Evolutionary conservation across 2,113 vertebrate species (phyloP), one percentile per base, ranked within the genome.

Genomic region (Brachypodius melanocephalos): DNA sequence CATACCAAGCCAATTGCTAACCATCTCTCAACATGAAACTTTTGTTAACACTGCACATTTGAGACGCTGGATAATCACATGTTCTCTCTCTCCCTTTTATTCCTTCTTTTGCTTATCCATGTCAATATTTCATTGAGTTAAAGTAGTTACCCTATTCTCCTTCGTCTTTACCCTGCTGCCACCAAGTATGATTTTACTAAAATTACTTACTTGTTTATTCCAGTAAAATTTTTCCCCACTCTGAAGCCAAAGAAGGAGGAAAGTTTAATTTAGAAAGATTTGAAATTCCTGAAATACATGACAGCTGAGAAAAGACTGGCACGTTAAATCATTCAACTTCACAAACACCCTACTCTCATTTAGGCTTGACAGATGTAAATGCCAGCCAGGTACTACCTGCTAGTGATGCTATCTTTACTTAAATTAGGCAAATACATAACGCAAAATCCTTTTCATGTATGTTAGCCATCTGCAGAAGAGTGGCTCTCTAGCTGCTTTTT

Each of bases 341-440:
- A 88, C 89, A 96, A 95, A 95, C 57, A 91, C 80, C 45, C 62
- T 52, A 25, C 65, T 89, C 90, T 95, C 88, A 91, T 95, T 92
- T 93, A 91, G 57, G 46, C 43, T 95, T 96, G 96, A 96, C 92
- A 96, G 95, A 95, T 96, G 93, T 74, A 96, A 95, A 93, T 94
- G 82, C 85, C 91, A 96, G 93, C 82, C 89, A 93, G 95, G 92
- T 96, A 95, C 71, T 92, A 91, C 73, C 74, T 91, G 71, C 34
- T 62, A 90, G 73, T 65, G 62, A 65, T 59, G 62, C 81, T 90
- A 49, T 52, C 89, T 93, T 79, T 65, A 74, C 73, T 79, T 91
- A 93, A 96, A 94, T 96, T 91, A 81, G 93, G 89, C 69, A 93
- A 91, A 90, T 80, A 95, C 61, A 78, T 66, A 83, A 88, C 52